A percentile compares a stretch with the other conserved stretches of the same genome.
Evolutionary conservation across 2,797 vertebrate species (phyloP).

Genomic region (Muraenolepis orangiensis): DNA sequence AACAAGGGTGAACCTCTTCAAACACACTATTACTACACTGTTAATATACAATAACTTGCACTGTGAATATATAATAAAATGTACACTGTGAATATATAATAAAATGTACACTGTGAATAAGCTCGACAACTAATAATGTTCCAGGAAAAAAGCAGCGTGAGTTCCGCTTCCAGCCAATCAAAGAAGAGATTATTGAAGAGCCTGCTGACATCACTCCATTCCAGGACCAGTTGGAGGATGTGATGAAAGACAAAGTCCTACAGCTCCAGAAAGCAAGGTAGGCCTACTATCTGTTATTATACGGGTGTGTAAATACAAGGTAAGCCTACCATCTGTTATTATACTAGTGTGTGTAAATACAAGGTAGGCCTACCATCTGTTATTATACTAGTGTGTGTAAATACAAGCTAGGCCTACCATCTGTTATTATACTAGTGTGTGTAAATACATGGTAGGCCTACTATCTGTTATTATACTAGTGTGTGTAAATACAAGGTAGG

Average conservation of each 20-base stretch:
- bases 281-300: conserved; percentile 4
- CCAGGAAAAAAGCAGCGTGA: conserved; percentile 92
- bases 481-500: conserved; percentile 74
- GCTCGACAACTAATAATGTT: not conserved
- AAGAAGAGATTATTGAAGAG: conserved; percentile 88
- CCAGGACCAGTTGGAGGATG: conserved; percentile 92
- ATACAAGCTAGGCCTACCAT: too few relatives aligned
- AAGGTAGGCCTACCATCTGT: not conserved
- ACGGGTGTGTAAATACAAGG: not conserved
- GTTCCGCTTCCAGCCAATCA: conserved; percentile 93
- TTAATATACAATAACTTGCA: not conserved
- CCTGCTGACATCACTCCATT: conserved; percentile 92
- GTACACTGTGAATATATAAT: not conserved
- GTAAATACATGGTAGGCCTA: too few relatives aligned
- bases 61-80: too few relatives aligned
- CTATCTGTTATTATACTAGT: too few relatives aligned
- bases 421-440: too few relatives aligned
- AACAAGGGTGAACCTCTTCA: conserved; percentile 78
- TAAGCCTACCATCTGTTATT: not conserved
- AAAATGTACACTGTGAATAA: not conserved
- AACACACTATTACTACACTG: too few relatives aligned
- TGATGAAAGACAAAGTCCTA: conserved; percentile 88
- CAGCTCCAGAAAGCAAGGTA: conserved; percentile 94
- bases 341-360: not conserved
- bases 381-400: too few relatives aligned